Conservation (phyloP, 2,113 vertebrate species). For the Trogon melanurus region DNA sequence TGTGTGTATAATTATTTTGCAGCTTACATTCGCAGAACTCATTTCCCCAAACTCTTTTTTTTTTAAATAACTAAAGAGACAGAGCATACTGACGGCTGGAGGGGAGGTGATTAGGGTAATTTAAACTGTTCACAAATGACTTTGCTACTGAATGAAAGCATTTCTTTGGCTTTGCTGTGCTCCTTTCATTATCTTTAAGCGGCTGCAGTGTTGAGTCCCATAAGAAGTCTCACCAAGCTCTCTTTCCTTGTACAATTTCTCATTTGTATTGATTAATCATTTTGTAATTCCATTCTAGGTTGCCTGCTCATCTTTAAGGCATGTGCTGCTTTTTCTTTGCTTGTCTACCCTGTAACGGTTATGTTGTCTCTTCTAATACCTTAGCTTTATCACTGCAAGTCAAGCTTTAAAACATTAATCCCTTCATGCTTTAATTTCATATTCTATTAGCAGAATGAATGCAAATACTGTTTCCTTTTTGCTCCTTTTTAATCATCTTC, state of each 20-base stretch:
- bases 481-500: conserved; percentile 77
- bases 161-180: conserved; percentile 77
- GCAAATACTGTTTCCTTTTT: conserved; percentile 77
- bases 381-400: conserved; percentile 81
- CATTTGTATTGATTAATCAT: conserved; percentile 93
- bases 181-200: conserved; percentile 83
- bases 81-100: conserved; percentile 79
- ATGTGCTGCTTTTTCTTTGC: conserved; percentile 77
- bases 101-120: conserved; percentile 86
- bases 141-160: conserved; percentile 80
- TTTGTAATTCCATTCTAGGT: conserved; percentile 86
- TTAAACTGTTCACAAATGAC: conserved; percentile 85
- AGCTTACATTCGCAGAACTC: conserved; percentile 85
- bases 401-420: conserved; percentile 86
- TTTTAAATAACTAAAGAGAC: conserved; percentile 83
- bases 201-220: conserved; percentile 69
- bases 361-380: conserved; percentile 81
- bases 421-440: conserved; percentile 84
- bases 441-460: conserved; percentile 84
- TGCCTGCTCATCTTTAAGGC: conserved; percentile 87
- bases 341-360: conserved; percentile 83
- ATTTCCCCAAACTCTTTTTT: conserved; percentile 84
- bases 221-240: conserved; percentile 80
- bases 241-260: conserved; percentile 78
- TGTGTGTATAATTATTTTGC: conserved; percentile 88